Evolutionary conservation across 2,888 invertebrate species (phyloP).

Genomic region (Agrotis segetum): DNA sequence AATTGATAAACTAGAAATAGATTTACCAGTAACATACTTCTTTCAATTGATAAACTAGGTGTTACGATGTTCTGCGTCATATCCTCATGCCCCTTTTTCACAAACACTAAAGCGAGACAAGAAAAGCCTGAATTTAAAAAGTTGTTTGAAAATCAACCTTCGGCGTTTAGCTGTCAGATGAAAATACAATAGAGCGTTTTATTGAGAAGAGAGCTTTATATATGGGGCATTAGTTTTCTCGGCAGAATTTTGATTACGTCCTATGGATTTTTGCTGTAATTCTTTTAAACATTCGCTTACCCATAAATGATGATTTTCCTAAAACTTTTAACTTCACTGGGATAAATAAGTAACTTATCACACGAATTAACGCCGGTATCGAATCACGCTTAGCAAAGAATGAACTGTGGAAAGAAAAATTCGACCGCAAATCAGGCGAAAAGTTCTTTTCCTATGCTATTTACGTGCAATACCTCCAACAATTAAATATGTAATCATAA

Average conservation of each 20-base stretch:
- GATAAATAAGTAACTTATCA: no score
- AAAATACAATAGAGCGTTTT: slow-evolving; percentile 1
- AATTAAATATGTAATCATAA: neutral
- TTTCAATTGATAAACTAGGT: neutral
- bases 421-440: no score
- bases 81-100: neutral
- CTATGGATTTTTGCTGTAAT: no score
- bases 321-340: neutral
- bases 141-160: neutral
- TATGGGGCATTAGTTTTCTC: neutral
- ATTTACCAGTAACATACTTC: neutral
- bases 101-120: neutral
- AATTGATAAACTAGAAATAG: neutral
- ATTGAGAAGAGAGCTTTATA: neutral
- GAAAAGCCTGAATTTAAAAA: neutral
- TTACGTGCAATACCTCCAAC: neutral
- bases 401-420: no score
- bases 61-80: neutral
- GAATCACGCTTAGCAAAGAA: no score
- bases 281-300: no score
- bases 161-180: neutral
- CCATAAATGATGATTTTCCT: neutral
- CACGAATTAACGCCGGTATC: no score
- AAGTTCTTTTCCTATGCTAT: neutral
- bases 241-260: neutral